These are phyloP conservation scores for Delichon dasypus DNA, from an alignment of 2,797 vertebrate species.

Conservation along the genomic window DNA sequence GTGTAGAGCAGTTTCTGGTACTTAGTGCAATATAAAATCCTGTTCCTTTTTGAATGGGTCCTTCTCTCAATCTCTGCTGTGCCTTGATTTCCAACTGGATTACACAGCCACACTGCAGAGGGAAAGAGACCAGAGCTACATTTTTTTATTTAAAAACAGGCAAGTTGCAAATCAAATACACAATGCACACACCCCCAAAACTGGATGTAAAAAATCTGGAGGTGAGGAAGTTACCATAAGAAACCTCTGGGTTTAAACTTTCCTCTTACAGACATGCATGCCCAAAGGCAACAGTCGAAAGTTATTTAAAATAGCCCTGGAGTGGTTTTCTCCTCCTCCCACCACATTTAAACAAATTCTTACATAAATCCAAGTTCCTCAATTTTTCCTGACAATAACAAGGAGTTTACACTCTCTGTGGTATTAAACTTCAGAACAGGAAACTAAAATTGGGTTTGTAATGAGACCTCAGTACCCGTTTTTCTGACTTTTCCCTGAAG, in stretches of 20 bases:
- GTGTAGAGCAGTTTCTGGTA: not conserved
- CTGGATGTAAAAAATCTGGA: not conserved
- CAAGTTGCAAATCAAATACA: not conserved
- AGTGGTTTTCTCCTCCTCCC: not conserved
- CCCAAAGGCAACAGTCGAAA: not conserved
- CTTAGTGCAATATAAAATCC: not conserved
- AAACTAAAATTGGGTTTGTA: not conserved
- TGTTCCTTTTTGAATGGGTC: not conserved
- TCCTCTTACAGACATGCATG: not conserved
- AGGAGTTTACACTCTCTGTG: not conserved
- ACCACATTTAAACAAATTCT: not conserved
- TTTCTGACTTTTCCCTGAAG: not conserved
- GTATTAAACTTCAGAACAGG: not conserved
- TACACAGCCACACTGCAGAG: too few species aligned
- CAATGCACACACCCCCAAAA: not conserved
- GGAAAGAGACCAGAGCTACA: not conserved
- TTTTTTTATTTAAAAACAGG: not conserved
- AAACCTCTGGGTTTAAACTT: not conserved
- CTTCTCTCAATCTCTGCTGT: not conserved
- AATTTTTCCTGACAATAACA: not conserved
- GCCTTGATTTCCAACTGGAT: not conserved
- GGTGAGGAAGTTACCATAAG: not conserved
- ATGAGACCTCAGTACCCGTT: not conserved
- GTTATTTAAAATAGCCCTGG: not conserved
- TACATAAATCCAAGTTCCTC: not conserved